Base-by-base conservation (phyloP, 2,797 vertebrate species). In the Hydrophis major region DNA sequence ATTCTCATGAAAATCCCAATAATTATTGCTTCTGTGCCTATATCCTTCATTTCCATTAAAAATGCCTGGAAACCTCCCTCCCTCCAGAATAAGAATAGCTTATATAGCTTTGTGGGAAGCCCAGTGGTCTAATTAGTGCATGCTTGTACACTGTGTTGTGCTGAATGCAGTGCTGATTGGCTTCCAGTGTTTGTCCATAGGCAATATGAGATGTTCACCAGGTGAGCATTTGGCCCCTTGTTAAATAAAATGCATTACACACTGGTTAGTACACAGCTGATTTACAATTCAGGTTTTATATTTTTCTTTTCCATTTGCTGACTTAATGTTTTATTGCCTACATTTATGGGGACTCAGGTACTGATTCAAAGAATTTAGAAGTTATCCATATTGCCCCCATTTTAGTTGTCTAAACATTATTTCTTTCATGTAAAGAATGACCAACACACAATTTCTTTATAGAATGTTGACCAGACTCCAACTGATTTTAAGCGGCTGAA, bases 1-100 rank as follows among this genome's bases (percentile, higher is more conserved):
- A 83, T 91, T 91, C 61, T 88, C 27, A 93, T 83, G 89, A 86
- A 93, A 93, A 91, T 66, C 59, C 50, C 57, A 93, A 4, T 47
- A 66, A 88, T 74, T 56, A 60, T 90, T 60, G 28, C 86, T 47
- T 74, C 61, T 12, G 8, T 60, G 53, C 42, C 55, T 55, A 3
- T 37, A 53, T 88, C 89, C 27, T 69, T 88, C 47, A 61, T 92
- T 89, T 86, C 92, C 22, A 63, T 56, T 32, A 74, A 88, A 14
- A 16, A 5, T 47, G 63, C 78, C 56, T 88, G 89, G 42, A 88
- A 47, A 74, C 20, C 8, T 4, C 57, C 56, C 55, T 11, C 2
- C 16, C 32, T 18, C 16, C 60, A 25, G 63, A 88, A 93, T 91
- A 91, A 88, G 78, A 91, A 88, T 93, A 88, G 63, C 28, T 59